These are phyloP conservation scores for Drosophila ercepeae DNA, from an alignment of 1,140 invertebrate species.

Conservation along the genomic window DNA sequence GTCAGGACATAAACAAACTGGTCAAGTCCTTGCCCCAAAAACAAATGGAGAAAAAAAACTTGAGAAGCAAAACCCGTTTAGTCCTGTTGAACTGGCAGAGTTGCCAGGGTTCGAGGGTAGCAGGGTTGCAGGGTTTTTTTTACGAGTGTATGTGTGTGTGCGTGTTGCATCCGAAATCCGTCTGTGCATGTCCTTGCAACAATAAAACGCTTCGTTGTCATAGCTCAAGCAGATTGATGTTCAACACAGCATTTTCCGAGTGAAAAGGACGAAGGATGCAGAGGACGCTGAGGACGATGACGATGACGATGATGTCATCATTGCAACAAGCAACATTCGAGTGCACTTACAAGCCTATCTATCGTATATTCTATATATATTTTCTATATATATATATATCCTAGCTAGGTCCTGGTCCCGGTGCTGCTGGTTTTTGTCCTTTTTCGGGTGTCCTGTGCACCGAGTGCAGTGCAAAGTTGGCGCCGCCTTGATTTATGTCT, in stretches of 20 bases:
- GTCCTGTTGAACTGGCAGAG: slow-evolving; percentile 34
- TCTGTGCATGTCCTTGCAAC: slow-evolving; percentile 56
- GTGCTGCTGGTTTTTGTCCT: slow-evolving; percentile 1
- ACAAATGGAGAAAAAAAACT: slow-evolving; percentile 14
- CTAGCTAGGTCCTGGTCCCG: slow-evolving; percentile 1
- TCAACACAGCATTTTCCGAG: slow-evolving; percentile 46
- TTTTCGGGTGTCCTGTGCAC: slow-evolving; percentile 22
- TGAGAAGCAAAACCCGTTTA: slow-evolving; percentile 37
- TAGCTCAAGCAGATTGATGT: slow-evolving; percentile 77
- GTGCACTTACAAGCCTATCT: slow-evolving; percentile 62
- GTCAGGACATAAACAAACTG: slow-evolving; percentile 47
- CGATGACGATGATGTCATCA: slow-evolving; percentile 52
- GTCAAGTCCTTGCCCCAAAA: slow-evolving; percentile 8
- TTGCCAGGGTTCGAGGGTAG: slow-evolving; percentile 19
- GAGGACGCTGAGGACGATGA: slow-evolving; percentile 4
- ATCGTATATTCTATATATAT: slow-evolving; percentile 44
- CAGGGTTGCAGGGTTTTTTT: slow-evolving; percentile 32
- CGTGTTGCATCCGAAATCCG: neutral
- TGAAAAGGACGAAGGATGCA: neutral
- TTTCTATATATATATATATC: slow-evolving; percentile 30
- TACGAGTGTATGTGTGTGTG: neutral
- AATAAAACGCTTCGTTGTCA: slow-evolving; percentile 80
- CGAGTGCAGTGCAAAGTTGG: slow-evolving; percentile 56
- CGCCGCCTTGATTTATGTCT: slow-evolving; percentile 60
- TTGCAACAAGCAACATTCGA: slow-evolving; percentile 58